phyloP scores from a whole-genome alignment of 2,113 vertebrate genomes.

The Sterrhoptilus dennistouni region DNA sequence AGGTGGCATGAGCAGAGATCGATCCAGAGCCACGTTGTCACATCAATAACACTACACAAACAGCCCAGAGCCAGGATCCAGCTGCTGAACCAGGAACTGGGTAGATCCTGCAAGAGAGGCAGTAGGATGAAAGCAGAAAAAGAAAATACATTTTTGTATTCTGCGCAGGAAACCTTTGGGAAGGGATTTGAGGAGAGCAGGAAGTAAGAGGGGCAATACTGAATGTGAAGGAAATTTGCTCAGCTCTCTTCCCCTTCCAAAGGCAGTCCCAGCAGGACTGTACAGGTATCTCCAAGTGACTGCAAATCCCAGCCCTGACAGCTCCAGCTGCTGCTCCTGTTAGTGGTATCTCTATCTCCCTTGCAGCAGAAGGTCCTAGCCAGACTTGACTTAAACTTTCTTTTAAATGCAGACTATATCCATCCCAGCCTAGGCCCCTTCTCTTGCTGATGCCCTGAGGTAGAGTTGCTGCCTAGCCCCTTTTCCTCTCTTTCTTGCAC shows the following conservation, averaged over 20 bases:
- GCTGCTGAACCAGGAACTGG: not conserved
- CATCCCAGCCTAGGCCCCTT: not conserved
- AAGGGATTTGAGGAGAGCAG: not conserved
- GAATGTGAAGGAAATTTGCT: not conserved
- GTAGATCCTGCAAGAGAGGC: not conserved
- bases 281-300: not conserved
- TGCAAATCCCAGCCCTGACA: not conserved
- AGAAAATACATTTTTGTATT: not conserved
- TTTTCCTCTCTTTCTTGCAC: not conserved
- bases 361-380: not conserved
- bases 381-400: not conserved
- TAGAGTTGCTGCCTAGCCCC: not conserved
- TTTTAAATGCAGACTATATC: not conserved
- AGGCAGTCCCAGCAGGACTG: not conserved
- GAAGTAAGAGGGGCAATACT: not conserved
- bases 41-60: not conserved
- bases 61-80: not conserved
- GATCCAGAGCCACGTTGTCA: not conserved
- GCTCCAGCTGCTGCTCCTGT: not conserved
- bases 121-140: not conserved
- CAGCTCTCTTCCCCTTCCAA: not conserved
- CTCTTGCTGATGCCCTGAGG: not conserved
- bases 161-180: not conserved
- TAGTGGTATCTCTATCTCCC: not conserved
- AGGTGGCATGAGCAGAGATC: not conserved